phyloP scores from a whole-genome alignment of 1,140 invertebrate genomes.

The Drosophila ironensis region DNA sequence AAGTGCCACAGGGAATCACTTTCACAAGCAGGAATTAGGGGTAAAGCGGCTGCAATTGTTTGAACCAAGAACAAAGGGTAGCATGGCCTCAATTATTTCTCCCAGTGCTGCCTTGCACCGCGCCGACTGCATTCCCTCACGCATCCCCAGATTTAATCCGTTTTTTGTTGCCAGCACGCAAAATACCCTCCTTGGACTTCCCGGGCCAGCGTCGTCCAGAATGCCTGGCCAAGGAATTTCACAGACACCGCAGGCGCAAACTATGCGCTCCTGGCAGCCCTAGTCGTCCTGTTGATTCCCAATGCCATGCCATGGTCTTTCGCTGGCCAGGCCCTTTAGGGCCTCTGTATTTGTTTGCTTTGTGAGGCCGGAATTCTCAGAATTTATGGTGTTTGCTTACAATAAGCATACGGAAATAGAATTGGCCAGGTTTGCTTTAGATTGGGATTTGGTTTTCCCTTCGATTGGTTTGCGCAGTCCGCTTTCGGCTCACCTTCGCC shows the following conservation, averaged over 20 bases:
- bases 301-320: constrained; percentile 14
- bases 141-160: constrained; percentile 44
- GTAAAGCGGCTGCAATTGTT: no score
- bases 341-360: constrained; percentile 16
- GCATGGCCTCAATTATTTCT: neutral
- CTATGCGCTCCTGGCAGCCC: constrained; percentile 1
- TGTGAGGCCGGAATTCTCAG: constrained; percentile 29
- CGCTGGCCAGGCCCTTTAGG: neutral
- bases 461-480: constrained; percentile 2
- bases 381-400: constrained; percentile 48
- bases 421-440: constrained; percentile 21
- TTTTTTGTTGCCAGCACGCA: constrained; percentile 45
- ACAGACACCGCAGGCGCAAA: constrained; percentile 6
- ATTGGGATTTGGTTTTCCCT: constrained; percentile 5
- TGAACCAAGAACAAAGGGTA: no score
- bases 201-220: constrained; percentile 1
- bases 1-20: no score
- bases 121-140: constrained; percentile 43
- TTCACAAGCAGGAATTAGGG: no score
- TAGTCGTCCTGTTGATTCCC: constrained; percentile 32
- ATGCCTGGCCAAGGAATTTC: constrained; percentile 3
- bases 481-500: constrained; percentile 18
- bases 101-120: neutral
- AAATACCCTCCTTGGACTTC: constrained; percentile 4
- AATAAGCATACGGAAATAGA: constrained; percentile 56